A percentile compares a stretch with the other conserved stretches of the same genome.
phyloP scores from a whole-genome alignment of 2,113 vertebrate species.

The Erythrocercus mccallii region DNA sequence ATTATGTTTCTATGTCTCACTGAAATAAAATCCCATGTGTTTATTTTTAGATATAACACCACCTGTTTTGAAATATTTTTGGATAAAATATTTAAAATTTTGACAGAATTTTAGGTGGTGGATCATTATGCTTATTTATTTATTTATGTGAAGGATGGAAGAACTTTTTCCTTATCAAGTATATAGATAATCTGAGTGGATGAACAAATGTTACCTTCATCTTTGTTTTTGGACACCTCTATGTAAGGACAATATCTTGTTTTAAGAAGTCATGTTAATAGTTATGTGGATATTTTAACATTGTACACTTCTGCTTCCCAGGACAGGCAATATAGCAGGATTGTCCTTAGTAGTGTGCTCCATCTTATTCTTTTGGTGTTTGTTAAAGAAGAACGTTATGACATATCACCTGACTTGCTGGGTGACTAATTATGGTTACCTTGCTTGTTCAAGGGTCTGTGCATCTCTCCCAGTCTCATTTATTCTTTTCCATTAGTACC shows the following conservation, averaged over 20 bases:
- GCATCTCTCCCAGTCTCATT: background rate
- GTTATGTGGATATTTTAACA: background rate
- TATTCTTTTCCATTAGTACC: background rate
- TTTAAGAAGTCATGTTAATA: background rate
- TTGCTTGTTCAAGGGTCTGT: background rate
- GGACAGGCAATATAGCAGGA: background rate
- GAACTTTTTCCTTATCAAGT: background rate
- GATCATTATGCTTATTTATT: background rate
- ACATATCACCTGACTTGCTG: background rate
- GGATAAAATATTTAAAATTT: background rate
- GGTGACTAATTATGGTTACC: background rate
- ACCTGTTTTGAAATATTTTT: background rate
- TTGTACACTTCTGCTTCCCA: background rate
- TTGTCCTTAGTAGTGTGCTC: background rate
- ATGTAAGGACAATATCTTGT: background rate
- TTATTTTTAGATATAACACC: background rate
- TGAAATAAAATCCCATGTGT: background rate
- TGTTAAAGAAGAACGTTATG: background rate
- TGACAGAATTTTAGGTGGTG: background rate
- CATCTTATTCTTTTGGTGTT: background rate
- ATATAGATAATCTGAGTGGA: background rate
- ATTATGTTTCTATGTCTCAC: background rate
- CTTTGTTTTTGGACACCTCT: background rate
- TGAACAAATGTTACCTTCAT: background rate
- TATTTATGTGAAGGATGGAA: background rate